These are phyloP conservation scores for Plecotus auritus DNA, from an alignment of 2,113 vertebrate species.

Conservation along the genomic window DNA sequence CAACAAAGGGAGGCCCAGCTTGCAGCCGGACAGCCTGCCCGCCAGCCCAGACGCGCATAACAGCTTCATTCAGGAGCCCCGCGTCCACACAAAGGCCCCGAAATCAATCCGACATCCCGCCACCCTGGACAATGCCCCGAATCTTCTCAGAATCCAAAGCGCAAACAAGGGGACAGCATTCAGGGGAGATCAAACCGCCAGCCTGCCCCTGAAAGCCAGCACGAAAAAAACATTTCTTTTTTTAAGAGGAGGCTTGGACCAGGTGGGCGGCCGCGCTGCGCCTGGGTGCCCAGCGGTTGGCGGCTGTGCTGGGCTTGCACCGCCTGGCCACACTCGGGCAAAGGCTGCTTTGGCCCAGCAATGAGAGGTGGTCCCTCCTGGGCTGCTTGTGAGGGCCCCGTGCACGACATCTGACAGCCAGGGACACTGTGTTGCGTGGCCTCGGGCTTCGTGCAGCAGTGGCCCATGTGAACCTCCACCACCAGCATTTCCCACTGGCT, in stretches of 20 bases:
- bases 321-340: slow-evolving; percentile 59
- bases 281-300: neutral
- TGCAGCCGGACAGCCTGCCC: slow-evolving; percentile 88
- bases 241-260: neutral
- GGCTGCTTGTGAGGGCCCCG: neutral
- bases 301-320: slow-evolving; percentile 38
- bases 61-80: slow-evolving; percentile 88
- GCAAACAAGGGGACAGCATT: slow-evolving; percentile 84
- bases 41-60: slow-evolving; percentile 86
- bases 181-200: slow-evolving; percentile 83
- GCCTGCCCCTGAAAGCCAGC: slow-evolving; percentile 77
- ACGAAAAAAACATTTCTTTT: slow-evolving; percentile 44
- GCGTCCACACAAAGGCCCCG: slow-evolving; percentile 85
- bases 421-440: slow-evolving; percentile 15
- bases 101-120: slow-evolving; percentile 89
- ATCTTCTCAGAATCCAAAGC: slow-evolving; percentile 87
- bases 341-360: slow-evolving; percentile 49
- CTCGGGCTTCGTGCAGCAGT: slow-evolving; percentile 54
- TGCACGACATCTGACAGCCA: neutral
- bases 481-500: slow-evolving; percentile 72
- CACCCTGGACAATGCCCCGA: slow-evolving; percentile 84
- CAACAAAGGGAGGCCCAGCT: slow-evolving; percentile 91
- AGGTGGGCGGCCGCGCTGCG: neutral
- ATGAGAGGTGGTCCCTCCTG: neutral
- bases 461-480: slow-evolving; percentile 64